Conservation (phyloP, 2,888 invertebrate genomes). For the Diplazon laetatorius region DNA sequence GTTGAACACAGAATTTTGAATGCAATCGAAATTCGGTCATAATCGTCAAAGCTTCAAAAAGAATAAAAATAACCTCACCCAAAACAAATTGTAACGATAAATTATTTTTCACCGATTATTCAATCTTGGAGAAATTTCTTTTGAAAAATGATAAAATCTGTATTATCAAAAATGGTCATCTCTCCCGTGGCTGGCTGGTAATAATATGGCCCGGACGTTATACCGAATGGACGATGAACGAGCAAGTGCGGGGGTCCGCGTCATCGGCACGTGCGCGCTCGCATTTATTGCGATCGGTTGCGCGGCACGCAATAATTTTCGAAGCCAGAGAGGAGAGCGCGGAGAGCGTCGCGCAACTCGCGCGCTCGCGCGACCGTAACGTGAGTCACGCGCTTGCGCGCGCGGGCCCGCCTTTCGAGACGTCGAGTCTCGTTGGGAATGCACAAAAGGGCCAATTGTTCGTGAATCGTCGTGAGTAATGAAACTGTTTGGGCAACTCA, state of each 20-base stretch:
- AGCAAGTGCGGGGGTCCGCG: conserved; percentile 43
- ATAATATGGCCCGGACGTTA: conserved; percentile 43
- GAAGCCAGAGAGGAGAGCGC: conserved; percentile 18
- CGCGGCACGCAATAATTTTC: conserved; percentile 62
- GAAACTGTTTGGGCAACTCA: conserved; percentile 46
- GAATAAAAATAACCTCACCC: too few species aligned
- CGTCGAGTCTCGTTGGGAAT: conserved; percentile 55
- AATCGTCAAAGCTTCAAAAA: too few species aligned
- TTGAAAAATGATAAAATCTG: too few species aligned
- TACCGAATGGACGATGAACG: conserved; percentile 26
- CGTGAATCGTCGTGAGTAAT: conserved; percentile 57
- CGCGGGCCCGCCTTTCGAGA: conserved; percentile 37
- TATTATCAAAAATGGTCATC: too few species aligned
- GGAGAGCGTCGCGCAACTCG: background rate
- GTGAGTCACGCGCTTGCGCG: conserved; percentile 59
- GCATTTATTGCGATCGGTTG: conserved; percentile 59
- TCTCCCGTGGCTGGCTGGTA: background rate
- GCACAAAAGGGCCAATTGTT: conserved; percentile 64
- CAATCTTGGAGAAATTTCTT: too few species aligned
- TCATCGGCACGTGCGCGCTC: conserved; percentile 58
- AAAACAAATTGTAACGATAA: too few species aligned
- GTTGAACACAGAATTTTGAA: too few species aligned
- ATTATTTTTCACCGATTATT: too few species aligned
- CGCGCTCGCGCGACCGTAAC: conserved; percentile 22
- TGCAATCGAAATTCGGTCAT: too few species aligned